Evolutionary conservation across 1,140 invertebrate species (phyloP).

Genomic region (Teleogryllus occipitalis): DNA sequence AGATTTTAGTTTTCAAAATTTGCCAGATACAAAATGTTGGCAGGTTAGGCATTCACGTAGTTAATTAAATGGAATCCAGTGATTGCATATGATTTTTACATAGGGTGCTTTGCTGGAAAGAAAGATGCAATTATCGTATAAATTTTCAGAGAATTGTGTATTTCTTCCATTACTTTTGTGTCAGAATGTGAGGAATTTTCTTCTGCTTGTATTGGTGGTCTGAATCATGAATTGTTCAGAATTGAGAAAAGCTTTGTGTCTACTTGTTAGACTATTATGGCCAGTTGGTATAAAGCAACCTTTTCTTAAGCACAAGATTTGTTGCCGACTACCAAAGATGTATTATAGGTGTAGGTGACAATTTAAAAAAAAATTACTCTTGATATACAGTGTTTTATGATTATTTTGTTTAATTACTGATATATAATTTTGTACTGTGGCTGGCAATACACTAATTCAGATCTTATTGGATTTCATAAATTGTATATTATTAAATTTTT

Average conservation of each 20-base stretch:
- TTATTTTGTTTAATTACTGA: neutral
- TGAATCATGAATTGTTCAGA: neutral
- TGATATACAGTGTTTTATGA: neutral
- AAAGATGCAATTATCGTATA: neutral
- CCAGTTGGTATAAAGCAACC: neutral
- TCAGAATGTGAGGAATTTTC: slow-evolving; percentile 6
- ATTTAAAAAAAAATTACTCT: neutral
- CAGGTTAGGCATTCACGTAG: slow-evolving; percentile 14
- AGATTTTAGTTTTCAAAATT: neutral
- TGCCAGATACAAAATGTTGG: neutral
- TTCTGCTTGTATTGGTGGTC: slow-evolving; percentile 12
- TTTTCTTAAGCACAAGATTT: neutral
- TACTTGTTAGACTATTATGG: neutral
- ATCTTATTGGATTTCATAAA: neutral
- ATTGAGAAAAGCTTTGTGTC: neutral
- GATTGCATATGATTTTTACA: slow-evolving; percentile 9
- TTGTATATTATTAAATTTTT: neutral
- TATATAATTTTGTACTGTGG: neutral
- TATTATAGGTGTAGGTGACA: neutral
- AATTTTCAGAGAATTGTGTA: neutral
- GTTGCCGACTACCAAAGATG: neutral
- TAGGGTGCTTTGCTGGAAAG: slow-evolving; percentile 11
- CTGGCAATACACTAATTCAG: neutral
- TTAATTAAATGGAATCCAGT: neutral
- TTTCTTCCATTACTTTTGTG: neutral